Percentiles rank a stretch among this genome's conserved stretches.
Evolutionary conservation across 1,140 invertebrate genomes (phyloP).

Genomic region (Zaprionus vittiger): DNA sequence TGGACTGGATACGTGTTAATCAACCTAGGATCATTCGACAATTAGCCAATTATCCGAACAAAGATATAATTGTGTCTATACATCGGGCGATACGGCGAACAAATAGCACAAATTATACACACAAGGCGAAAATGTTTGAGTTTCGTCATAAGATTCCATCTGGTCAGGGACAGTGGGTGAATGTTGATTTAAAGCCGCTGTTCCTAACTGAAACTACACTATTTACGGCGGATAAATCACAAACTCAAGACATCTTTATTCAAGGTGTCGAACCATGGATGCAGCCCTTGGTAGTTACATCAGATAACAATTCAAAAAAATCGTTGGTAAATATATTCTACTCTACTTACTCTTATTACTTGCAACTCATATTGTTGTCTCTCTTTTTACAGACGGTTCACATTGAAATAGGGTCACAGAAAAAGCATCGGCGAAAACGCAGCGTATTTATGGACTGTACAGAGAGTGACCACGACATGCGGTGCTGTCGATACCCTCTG

Average conservation of each 20-base stretch:
- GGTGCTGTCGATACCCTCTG: constrained; percentile 95
- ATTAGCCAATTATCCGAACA: constrained; percentile 31
- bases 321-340: constrained; percentile 54
- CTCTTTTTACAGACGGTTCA: constrained; percentile 90
- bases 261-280: constrained; percentile 87
- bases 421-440: constrained; percentile 89
- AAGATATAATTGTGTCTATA: constrained; percentile 60
- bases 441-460: constrained; percentile 84
- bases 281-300: constrained; percentile 77
- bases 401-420: constrained; percentile 90
- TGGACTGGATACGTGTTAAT: constrained; percentile 68
- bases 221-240: constrained; percentile 86
- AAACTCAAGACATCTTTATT: constrained; percentile 90
- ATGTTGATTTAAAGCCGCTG: constrained; percentile 90
- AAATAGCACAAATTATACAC: constrained; percentile 61
- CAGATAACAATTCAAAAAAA: constrained; percentile 55
- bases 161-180: constrained; percentile 88
- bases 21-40: constrained; percentile 57
- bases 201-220: constrained; percentile 87
- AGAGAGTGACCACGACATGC: constrained; percentile 87
- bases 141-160: constrained; percentile 70
- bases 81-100: constrained; percentile 47
- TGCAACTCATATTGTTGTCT: constrained; percentile 17
- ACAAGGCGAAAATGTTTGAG: constrained; percentile 69
- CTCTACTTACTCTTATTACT: neutral